A percentile compares a stretch with the other conserved stretches of the same genome.
Conservation (phyloP, 2,888 invertebrate species). For the Harpalus rubripes region DNA sequence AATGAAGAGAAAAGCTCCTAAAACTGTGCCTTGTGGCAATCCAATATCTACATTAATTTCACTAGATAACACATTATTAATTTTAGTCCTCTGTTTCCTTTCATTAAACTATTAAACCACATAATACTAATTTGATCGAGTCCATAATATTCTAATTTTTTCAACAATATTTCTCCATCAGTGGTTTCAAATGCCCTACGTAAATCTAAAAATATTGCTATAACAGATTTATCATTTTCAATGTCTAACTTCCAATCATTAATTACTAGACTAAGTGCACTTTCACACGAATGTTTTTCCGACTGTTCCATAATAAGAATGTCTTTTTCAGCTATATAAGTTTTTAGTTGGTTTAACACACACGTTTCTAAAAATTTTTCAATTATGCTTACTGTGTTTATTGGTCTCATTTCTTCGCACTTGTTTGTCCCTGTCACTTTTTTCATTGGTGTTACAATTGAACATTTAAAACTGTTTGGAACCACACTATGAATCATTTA, state of each 20-base stretch:
- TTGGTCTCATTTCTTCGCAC: slow-evolving; percentile 4
- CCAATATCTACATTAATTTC: slow-evolving; percentile 24
- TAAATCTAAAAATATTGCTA: no score
- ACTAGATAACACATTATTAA: slow-evolving; percentile 16
- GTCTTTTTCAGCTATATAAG: background rate
- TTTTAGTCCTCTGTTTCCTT: no score
- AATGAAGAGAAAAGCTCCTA: slow-evolving; percentile 6
- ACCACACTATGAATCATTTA: no score
- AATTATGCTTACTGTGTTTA: background rate
- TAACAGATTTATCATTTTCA: no score
- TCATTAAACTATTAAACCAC: no score
- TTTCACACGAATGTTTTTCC: slow-evolving; percentile 1
- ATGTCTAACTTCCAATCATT: slow-evolving; percentile 11
- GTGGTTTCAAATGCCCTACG: no score
- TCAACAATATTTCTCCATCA: no score
- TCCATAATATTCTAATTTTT: no score
- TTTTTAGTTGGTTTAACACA: slow-evolving; percentile 1
- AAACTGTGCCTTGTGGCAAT: background rate
- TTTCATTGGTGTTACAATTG: slow-evolving; percentile 7
- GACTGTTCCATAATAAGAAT: slow-evolving; percentile 1
- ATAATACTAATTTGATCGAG: no score
- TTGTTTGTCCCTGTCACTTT: slow-evolving; percentile 3
- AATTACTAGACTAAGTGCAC: background rate
- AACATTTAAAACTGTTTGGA: no score
- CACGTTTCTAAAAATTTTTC: slow-evolving; percentile 17